These are phyloP conservation scores for Odocoileus hemionus DNA, from an alignment of 2,113 vertebrate genomes.

Conservation along the genomic window DNA sequence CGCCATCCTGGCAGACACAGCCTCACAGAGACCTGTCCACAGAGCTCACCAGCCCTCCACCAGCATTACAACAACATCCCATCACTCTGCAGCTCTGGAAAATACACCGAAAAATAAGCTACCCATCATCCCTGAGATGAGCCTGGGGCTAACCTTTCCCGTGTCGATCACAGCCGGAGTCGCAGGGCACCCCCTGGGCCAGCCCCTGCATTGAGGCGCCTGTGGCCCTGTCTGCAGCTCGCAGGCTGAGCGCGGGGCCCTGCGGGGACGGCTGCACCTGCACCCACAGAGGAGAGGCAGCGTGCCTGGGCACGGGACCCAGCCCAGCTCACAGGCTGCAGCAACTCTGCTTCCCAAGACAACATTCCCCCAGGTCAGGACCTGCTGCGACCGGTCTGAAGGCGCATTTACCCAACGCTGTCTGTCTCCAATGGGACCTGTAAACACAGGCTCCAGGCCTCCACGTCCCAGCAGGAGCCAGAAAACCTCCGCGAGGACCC, in stretches of 20 bases:
- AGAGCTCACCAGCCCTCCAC: neutral
- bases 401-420: neutral
- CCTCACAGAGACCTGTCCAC: neutral
- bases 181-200: neutral
- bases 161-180: neutral
- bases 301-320: neutral
- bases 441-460: neutral
- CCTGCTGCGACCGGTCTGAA: neutral
- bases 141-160: neutral
- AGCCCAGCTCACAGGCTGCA: no score
- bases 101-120: neutral
- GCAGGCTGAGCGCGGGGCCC: neutral
- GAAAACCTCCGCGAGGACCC: conserved; percentile 11
- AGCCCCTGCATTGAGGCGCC: neutral
- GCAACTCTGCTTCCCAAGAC: neutral
- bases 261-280: neutral
- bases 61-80: neutral
- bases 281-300: neutral
- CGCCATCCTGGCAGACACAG: neutral
- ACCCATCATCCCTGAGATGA: neutral
- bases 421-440: neutral
- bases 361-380: neutral
- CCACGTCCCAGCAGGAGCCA: neutral
- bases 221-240: neutral
- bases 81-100: neutral